Evolutionary conservation across 2,113 vertebrate genomes (phyloP).

Genomic region (Nannobrachium achirus): DNA sequence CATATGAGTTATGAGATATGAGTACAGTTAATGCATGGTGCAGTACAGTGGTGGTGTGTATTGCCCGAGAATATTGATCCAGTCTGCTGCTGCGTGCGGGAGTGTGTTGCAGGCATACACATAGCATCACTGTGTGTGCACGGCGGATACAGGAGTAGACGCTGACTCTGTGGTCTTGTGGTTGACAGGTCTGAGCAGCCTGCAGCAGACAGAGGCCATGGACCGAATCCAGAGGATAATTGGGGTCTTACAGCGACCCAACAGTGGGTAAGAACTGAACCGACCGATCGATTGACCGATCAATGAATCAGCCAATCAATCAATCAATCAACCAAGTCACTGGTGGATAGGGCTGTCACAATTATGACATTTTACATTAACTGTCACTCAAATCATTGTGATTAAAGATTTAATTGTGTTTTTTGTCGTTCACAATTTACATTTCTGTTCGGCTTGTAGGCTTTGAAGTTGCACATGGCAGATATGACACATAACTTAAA

Average conservation of each 20-base stretch:
- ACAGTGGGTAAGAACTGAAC: conserved; percentile 84
- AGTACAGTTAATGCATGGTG: conserved; percentile 14
- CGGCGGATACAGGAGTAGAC: conserved; percentile 1
- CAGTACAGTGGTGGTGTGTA: conserved; percentile 17
- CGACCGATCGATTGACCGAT: too few species aligned
- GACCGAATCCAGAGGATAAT: conserved; percentile 93
- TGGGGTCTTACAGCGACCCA: conserved; percentile 89
- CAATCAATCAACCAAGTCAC: too few species aligned
- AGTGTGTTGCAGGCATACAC: conserved; percentile 20
- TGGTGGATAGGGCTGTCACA: too few species aligned
- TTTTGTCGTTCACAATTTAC: too few species aligned
- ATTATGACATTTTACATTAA: too few species aligned
- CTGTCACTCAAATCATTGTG: too few species aligned
- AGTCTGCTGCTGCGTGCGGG: conserved; percentile 36
- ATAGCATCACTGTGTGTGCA: background rate
- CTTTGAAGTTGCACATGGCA: too few species aligned
- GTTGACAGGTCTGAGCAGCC: conserved; percentile 87
- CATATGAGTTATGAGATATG: conserved; percentile 25
- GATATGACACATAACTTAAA: too few species aligned
- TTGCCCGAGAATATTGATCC: conserved; percentile 45
- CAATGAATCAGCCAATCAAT: too few species aligned
- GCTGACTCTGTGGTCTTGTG: conserved; percentile 49
- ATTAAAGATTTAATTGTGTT: too few species aligned
- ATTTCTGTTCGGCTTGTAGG: too few species aligned
- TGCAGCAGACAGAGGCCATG: conserved; percentile 96